These are phyloP conservation scores for Phyllotreta cruciferae DNA, from an alignment of 2,888 invertebrate species.

Conservation along the genomic window DNA sequence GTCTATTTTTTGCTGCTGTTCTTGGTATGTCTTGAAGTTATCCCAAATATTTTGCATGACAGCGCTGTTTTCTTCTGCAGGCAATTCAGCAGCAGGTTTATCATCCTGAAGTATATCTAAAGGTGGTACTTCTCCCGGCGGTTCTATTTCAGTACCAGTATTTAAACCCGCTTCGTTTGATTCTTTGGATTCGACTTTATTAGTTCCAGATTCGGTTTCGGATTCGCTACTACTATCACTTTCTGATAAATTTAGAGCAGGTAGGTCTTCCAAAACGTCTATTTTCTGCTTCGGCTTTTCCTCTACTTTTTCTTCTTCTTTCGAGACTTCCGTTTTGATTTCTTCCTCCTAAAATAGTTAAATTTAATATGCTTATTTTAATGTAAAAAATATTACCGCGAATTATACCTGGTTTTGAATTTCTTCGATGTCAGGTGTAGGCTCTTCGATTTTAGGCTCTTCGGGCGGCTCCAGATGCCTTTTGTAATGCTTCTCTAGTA, in stretches of 20 bases:
- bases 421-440: constrained; percentile 39
- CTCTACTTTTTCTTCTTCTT: constrained; percentile 45
- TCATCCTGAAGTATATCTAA: constrained; percentile 39
- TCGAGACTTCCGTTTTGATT: constrained; percentile 55
- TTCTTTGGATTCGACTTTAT: constrained; percentile 32
- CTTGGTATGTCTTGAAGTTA: constrained; percentile 77
- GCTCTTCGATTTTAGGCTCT: constrained; percentile 39
- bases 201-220: constrained; percentile 57
- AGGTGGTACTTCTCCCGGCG: constrained; percentile 31
- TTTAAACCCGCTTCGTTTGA: constrained; percentile 21
- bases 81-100: constrained; percentile 51
- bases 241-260: constrained; percentile 83
- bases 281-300: constrained; percentile 61
- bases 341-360: constrained; percentile 47
- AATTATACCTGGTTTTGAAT: constrained; percentile 35
- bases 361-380: neutral
- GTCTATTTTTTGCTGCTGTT: constrained; percentile 68
- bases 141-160: constrained; percentile 29
- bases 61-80: constrained; percentile 37
- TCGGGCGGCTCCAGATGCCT: constrained; percentile 64
- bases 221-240: constrained; percentile 79
- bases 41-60: constrained; percentile 75
- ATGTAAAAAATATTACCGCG: neutral
- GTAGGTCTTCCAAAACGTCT: constrained; percentile 72
- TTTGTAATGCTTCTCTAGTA: constrained; percentile 74